Evolutionary conservation across 2,888 invertebrate species (phyloP).

Genomic region (Ophonus ardosiacus): DNA sequence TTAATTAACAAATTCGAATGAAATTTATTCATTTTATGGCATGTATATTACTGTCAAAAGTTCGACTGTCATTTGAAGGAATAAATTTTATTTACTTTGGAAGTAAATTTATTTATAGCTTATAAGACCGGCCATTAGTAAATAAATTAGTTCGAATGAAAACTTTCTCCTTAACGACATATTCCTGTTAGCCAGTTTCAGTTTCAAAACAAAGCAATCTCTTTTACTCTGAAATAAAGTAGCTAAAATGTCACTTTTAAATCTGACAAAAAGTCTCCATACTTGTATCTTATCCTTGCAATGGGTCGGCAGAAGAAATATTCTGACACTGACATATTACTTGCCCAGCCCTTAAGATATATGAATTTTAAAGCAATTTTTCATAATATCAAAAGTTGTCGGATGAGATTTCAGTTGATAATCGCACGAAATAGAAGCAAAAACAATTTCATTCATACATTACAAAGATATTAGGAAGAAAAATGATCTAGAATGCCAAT

Average conservation of each 20-base stretch:
- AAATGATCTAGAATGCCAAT: conserved; percentile 13
- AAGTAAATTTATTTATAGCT: too few species aligned
- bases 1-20: too few species aligned
- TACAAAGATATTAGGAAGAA: conserved; percentile 8
- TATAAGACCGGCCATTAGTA: too few species aligned
- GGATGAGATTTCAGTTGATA: conserved; percentile 47
- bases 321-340: conserved; percentile 54
- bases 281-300: conserved; percentile 35
- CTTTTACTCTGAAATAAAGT: conserved; percentile 32
- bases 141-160: too few species aligned
- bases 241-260: conserved; percentile 51
- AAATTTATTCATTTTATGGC: too few species aligned
- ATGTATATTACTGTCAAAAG: too few species aligned
- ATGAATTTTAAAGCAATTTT: conserved; percentile 58
- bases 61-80: too few species aligned
- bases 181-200: conserved; percentile 28
- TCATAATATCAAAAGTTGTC: conserved; percentile 51
- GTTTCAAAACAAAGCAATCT: conserved; percentile 47
- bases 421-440: conserved; percentile 1
- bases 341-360: conserved; percentile 41
- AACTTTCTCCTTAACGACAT: background rate
- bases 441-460: conserved; percentile 23
- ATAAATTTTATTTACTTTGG: too few species aligned
- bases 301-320: conserved; percentile 27
- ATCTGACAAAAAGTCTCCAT: conserved; percentile 52